These are phyloP conservation scores for Nyctereutes procyonoides DNA, from an alignment of 2,113 vertebrate genomes.

Conservation along the genomic window DNA sequence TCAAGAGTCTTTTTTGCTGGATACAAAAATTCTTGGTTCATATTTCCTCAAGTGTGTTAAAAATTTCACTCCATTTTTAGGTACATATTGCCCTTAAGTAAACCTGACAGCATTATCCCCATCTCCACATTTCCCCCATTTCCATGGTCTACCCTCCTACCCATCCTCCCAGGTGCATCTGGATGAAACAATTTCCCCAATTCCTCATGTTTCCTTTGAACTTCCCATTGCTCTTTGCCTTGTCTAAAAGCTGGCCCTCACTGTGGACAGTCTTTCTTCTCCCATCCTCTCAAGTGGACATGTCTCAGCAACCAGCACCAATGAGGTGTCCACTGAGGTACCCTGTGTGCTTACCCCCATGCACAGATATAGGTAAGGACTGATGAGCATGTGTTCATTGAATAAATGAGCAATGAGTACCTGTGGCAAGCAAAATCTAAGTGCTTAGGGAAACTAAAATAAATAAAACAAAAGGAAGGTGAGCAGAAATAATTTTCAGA, in stretches of 20 bases:
- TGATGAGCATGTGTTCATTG: accelerated
- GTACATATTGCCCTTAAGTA: not conserved
- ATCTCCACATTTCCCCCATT: accelerated
- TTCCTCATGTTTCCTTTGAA: not conserved
- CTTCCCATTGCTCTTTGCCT: not conserved
- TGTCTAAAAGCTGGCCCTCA: not conserved
- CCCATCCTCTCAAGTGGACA: accelerated
- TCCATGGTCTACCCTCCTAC: too few species aligned
- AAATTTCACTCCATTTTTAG: not conserved
- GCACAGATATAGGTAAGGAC: accelerated
- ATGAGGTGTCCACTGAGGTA: accelerated
- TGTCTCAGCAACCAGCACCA: accelerated
- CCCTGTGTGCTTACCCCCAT: accelerated
- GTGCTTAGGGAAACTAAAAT: not conserved
- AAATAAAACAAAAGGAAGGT: not conserved
- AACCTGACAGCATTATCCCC: accelerated
- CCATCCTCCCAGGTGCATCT: not conserved
- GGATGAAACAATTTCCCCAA: too few species aligned
- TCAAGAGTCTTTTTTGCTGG: not conserved
- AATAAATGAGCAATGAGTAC: too few species aligned
- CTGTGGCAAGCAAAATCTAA: not conserved
- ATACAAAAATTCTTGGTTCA: not conserved
- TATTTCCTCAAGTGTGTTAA: not conserved
- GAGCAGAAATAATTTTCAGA: not conserved
- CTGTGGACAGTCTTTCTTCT: accelerated